A percentile compares a stretch with the other conserved stretches of the same genome.
phyloP scores from a whole-genome alignment of 2,888 invertebrate genomes.

The Anoncus sp. region DNA sequence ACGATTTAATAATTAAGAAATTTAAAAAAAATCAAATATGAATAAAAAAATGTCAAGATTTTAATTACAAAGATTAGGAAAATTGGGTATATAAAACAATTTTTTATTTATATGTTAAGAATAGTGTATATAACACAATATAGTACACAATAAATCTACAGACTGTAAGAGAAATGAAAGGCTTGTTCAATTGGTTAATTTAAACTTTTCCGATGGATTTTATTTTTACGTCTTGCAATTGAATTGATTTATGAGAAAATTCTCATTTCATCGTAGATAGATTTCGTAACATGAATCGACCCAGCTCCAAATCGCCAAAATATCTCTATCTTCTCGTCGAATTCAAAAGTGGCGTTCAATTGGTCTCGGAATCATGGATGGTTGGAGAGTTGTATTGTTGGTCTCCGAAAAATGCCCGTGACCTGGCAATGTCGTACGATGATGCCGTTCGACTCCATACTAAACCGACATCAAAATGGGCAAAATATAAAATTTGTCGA shows the following conservation, averaged over 20 bases:
- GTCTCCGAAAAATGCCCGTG: not conserved
- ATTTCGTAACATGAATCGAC: not conserved
- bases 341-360: constrained; percentile 22
- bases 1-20: not conserved
- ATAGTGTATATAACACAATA: too few relatives aligned
- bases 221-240: too few relatives aligned
- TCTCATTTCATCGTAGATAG: not conserved
- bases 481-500: constrained; percentile 26
- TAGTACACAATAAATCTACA: too few relatives aligned
- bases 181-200: too few relatives aligned
- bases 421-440: constrained; percentile 9
- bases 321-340: constrained; percentile 15
- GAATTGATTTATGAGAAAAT: not conserved
- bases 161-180: too few relatives aligned
- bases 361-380: constrained; percentile 20
- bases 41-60: not conserved
- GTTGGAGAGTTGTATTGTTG: not conserved
- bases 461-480: constrained; percentile 21
- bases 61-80: not conserved
- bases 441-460: not conserved
- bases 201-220: too few relatives aligned
- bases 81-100: too few relatives aligned
- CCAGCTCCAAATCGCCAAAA: not conserved
- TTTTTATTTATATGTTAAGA: too few relatives aligned
- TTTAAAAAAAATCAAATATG: not conserved